phyloP scores from a whole-genome alignment of 2,888 invertebrate species.

The Ophraella communa region DNA sequence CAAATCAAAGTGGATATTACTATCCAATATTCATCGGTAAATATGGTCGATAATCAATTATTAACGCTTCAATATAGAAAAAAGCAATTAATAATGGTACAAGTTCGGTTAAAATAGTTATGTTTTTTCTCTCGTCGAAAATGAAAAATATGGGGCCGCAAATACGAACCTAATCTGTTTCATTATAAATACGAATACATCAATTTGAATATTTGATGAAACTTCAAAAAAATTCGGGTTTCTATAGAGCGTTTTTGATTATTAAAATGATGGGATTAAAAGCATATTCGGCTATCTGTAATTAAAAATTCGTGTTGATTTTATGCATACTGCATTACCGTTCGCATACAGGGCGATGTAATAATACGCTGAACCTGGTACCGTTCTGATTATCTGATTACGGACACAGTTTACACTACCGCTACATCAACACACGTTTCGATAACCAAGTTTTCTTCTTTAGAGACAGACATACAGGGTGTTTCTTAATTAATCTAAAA shows the following conservation, averaged over 20 bases:
- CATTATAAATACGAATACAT: constrained; percentile 30
- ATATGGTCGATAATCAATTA: no score
- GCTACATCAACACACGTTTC: no score
- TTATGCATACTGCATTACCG: constrained; percentile 1
- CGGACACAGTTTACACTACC: no score
- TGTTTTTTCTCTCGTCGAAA: neutral
- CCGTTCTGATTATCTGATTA: no score
- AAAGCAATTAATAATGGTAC: neutral
- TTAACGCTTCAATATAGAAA: neutral
- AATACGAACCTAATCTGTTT: constrained; percentile 33
- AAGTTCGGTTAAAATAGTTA: neutral
- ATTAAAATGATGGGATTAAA: constrained; percentile 30
- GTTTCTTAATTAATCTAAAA: no score
- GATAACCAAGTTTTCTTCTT: no score
- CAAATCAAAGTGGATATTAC: no score
- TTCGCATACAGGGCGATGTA: no score
- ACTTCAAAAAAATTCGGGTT: constrained; percentile 26
- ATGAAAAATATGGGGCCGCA: constrained; percentile 26
- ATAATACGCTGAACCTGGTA: no score
- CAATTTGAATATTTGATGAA: constrained; percentile 33
- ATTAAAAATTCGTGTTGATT: constrained; percentile 26
- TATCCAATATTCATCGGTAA: no score
- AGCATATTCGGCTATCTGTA: constrained; percentile 18
- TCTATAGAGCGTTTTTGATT: constrained; percentile 21
- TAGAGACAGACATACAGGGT: no score